Percentiles rank a stretch among this genome's conserved stretches.
Evolutionary conservation across 1,140 invertebrate species (phyloP).

Genomic region (Drosophila nikananu): DNA sequence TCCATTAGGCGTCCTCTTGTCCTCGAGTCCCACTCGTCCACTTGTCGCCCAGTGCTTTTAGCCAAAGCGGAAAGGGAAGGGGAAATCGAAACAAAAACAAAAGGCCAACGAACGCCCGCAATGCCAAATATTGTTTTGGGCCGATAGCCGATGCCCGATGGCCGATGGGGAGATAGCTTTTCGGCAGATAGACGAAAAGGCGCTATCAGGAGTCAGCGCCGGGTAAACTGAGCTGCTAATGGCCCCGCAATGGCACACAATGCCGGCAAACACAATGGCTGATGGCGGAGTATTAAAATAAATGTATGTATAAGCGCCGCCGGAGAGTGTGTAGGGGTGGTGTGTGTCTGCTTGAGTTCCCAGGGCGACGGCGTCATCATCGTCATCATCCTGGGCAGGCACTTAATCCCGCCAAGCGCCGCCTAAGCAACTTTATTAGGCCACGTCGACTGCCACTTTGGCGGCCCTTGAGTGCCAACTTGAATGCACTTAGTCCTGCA

Average conservation of each 20-base stretch:
- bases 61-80: constrained; percentile 21
- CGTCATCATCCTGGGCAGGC: constrained; percentile 17
- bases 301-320: constrained; percentile 34
- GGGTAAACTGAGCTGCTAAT: constrained; percentile 81
- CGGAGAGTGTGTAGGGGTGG: background rate
- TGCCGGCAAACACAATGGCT: constrained; percentile 49
- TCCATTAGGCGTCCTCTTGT: constrained; percentile 77
- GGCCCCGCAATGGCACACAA: constrained; percentile 47
- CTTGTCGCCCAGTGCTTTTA: constrained; percentile 72
- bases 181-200: constrained; percentile 41
- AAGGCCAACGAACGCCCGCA: constrained; percentile 29
- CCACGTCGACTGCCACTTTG: constrained; percentile 79
- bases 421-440: constrained; percentile 78
- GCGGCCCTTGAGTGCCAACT: constrained; percentile 77
- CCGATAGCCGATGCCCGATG: constrained; percentile 14
- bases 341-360: constrained; percentile 15
- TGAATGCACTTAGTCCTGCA: constrained; percentile 69
- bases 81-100: constrained; percentile 38
- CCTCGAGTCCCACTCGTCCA: constrained; percentile 41
- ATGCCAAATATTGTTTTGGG: constrained; percentile 75
- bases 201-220: constrained; percentile 43
- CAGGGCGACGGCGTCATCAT: constrained; percentile 35
- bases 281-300: constrained; percentile 51
- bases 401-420: constrained; percentile 62
- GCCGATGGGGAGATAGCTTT: constrained; percentile 41